Evolutionary conservation across 1,140 invertebrate species (phyloP).

Genomic region (Drosophila kikkawai): DNA sequence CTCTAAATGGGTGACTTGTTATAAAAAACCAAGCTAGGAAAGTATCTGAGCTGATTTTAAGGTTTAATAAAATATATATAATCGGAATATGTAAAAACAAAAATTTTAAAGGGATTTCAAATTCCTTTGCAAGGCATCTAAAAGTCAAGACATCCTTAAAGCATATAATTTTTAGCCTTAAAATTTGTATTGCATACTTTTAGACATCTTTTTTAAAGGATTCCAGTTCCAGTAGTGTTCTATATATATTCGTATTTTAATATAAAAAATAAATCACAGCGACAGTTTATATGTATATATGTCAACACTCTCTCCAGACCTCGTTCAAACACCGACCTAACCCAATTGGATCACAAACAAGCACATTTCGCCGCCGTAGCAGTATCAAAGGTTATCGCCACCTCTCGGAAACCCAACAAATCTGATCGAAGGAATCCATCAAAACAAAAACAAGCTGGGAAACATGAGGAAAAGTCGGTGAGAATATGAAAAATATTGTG

Average conservation of each 20-base stretch:
- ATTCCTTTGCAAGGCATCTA: neutral
- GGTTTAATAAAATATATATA: neutral
- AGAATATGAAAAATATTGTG: slow-evolving; percentile 53
- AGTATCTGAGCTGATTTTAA: neutral
- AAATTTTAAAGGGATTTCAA: neutral
- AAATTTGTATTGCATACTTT: neutral
- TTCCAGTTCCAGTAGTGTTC: too few species aligned
- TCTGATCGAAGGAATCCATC: slow-evolving; percentile 43
- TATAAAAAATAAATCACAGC: neutral
- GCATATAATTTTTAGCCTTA: neutral
- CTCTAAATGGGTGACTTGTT: neutral
- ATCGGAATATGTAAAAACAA: neutral
- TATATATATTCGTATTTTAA: neutral
- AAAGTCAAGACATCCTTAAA: neutral
- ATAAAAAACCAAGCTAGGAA: neutral
- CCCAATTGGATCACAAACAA: slow-evolving; percentile 21
- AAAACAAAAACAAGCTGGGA: slow-evolving; percentile 38
- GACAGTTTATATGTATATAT: neutral
- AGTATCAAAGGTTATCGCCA: slow-evolving; percentile 29
- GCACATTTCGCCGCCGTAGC: neutral
- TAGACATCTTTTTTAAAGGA: neutral
- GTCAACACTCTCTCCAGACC: neutral
- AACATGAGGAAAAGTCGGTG: slow-evolving; percentile 38
- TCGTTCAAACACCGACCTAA: slow-evolving; percentile 25
- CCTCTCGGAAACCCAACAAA: slow-evolving; percentile 22